A percentile compares a stretch with the other conserved stretches of the same genome.
These are phyloP conservation scores for Dryococelus australis DNA, from an alignment of 2,888 invertebrate genomes.

Conservation along the genomic window DNA sequence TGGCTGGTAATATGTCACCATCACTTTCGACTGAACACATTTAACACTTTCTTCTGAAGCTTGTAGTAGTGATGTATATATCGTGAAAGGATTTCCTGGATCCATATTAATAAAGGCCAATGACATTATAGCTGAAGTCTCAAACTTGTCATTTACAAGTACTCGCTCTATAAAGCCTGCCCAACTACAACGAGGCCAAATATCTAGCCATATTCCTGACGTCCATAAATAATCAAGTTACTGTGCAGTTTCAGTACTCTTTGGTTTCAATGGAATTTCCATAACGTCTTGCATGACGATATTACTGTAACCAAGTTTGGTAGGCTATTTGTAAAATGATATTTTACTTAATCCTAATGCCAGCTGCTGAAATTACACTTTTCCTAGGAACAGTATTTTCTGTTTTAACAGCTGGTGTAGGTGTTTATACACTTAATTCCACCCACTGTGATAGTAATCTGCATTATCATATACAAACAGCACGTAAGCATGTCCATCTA, in stretches of 20 bases:
- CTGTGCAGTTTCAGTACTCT: not conserved
- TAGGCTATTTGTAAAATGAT: conserved; percentile 18
- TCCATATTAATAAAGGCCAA: too few species aligned
- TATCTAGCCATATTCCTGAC: conserved; percentile 20
- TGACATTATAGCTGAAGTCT: not conserved
- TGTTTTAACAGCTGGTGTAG: conserved; percentile 22
- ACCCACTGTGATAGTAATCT: not conserved
- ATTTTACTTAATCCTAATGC: conserved; percentile 19
- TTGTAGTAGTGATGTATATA: conserved; percentile 25
- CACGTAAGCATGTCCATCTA: not conserved
- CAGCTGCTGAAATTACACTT: not conserved
- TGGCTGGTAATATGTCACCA: conserved; percentile 20
- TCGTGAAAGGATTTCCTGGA: conserved; percentile 5
- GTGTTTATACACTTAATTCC: conserved; percentile 20
- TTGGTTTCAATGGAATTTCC: conserved; percentile 9
- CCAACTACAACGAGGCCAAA: conserved; percentile 16
- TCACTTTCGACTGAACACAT: conserved; percentile 25
- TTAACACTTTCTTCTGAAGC: not conserved
- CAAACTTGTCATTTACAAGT: not conserved
- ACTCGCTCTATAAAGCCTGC: not conserved
- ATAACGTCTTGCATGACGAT: not conserved
- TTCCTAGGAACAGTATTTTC: not conserved
- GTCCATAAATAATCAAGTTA: conserved; percentile 19
- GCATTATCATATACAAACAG: conserved; percentile 20
- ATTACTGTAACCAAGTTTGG: not conserved